These are phyloP conservation scores for Monopterus albus DNA, from an alignment of 2,113 vertebrate genomes.

Conservation along the genomic window DNA sequence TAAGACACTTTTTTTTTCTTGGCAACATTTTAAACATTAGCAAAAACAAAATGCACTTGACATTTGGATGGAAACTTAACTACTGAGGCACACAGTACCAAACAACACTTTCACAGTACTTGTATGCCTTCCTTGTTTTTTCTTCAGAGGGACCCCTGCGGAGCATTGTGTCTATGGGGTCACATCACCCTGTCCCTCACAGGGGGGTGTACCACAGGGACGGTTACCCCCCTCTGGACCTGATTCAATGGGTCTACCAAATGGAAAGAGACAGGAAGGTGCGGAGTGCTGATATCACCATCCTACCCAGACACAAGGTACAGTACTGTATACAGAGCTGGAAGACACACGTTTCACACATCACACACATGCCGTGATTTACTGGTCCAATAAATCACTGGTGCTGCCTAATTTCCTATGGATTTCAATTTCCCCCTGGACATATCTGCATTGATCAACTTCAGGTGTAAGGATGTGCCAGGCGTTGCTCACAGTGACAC, in stretches of 20 bases:
- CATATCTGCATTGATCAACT: conserved; percentile 82
- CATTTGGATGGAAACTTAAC: conserved; percentile 34
- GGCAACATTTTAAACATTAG: conserved; percentile 15
- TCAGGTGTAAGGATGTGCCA: conserved; percentile 79
- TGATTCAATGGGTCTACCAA: conserved; percentile 67
- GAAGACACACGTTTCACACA: conserved; percentile 49
- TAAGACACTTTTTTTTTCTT: not conserved
- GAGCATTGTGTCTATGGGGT: conserved; percentile 71
- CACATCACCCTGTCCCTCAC: conserved; percentile 48
- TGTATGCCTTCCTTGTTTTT: conserved; percentile 7
- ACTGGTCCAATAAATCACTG: conserved; percentile 83
- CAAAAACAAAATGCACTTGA: conserved; percentile 23
- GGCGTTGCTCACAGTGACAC: conserved; percentile 76
- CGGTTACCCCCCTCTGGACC: conserved; percentile 37
- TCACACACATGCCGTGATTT: conserved; percentile 69
- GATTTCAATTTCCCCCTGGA: conserved; percentile 83
- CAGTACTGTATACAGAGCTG: conserved; percentile 45
- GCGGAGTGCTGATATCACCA: conserved; percentile 57
- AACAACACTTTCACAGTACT: conserved; percentile 1
- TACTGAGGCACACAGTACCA: not conserved
- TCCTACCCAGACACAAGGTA: conserved; percentile 58
- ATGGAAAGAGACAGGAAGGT: conserved; percentile 67
- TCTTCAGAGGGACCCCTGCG: conserved; percentile 50
- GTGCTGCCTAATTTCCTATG: conserved; percentile 81
- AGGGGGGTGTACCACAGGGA: conserved; percentile 32